phyloP scores from a whole-genome alignment of 2,113 vertebrate genomes.

The Ptychochromis oligacanthus region DNA sequence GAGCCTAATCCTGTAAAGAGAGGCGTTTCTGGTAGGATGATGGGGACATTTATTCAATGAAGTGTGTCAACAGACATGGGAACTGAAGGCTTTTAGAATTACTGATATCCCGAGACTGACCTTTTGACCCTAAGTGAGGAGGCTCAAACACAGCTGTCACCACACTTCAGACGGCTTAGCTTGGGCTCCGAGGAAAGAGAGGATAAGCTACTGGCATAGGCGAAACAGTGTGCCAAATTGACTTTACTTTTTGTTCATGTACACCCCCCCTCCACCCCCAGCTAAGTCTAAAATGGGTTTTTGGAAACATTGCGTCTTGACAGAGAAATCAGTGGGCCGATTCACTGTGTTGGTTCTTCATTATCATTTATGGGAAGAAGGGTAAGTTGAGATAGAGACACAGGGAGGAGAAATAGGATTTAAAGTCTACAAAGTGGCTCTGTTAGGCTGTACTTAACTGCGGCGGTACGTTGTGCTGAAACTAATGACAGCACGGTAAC shows the following conservation, averaged over 20 bases:
- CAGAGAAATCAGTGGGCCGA: not conserved
- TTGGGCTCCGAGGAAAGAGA: not conserved
- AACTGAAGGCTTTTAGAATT: conserved; percentile 52
- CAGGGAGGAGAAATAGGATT: not conserved
- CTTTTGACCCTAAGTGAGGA: conserved; percentile 44
- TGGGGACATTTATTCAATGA: conserved; percentile 78
- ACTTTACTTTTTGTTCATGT: not conserved
- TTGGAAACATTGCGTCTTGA: not conserved
- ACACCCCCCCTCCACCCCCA: no score
- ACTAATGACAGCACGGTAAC: no score
- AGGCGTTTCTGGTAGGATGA: conserved; percentile 67
- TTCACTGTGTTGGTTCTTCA: not conserved
- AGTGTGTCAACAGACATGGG: conserved; percentile 67
- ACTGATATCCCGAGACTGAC: conserved; percentile 56
- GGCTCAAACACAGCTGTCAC: conserved; percentile 80
- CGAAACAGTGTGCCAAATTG: not conserved
- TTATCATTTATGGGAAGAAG: not conserved
- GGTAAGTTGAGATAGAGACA: not conserved
- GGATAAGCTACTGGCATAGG: not conserved
- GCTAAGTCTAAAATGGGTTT: not conserved
- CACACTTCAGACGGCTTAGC: conserved; percentile 18
- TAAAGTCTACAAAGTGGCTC: not conserved
- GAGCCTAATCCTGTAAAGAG: conserved; percentile 82
- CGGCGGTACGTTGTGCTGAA: no score
- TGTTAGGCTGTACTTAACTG: no score